Base-by-base conservation (phyloP, 2,797 vertebrate genomes). In the Microtus obscurus region DNA sequence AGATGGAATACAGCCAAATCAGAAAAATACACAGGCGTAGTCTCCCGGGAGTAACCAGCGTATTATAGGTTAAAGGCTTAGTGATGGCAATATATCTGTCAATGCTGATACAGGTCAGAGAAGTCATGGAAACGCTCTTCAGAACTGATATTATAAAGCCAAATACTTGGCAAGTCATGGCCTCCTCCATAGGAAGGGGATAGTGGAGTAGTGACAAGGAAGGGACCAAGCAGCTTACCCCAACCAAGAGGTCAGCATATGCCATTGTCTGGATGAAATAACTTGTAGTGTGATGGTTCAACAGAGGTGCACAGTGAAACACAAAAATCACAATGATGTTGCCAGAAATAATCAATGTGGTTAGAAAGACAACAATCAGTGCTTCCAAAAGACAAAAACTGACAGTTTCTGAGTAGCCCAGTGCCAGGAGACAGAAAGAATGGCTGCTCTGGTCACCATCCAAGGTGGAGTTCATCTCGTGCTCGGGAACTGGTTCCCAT, bases 241-340 rank as follows among this genome's bases (percentile, higher is more conserved):
- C 99, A 95, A 99, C 99, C 98, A 99, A 98, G 93, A 99, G 99
- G 98, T 99, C 99, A 34, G 99, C 99, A 40, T 99, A 99, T 0
- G 99, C 99, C 99, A 99, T 99, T 45, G 99, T 99, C 98, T 99
- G 99, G 97, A 99, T 99, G 98, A 99, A 99, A 98, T 99, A 99
- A 98, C 99, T 99, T 98, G 99, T 99, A 96, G 99, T 99, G 97
- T 99, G 99, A 97, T 99, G 99, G 98, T 99, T 99, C 40, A 99
- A 99, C 97, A 99, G 98, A 73, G 99, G 99, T n/a, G 99, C 99
- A 95, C 99, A 99, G 98, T 99, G 99, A 98, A 99, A 99, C 81
- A 99, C 99, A 96, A 99, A 99, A 96, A 99, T 99, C 93, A 99
- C 99, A 93, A 99, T 99, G 91, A 99, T 98, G 98, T 99, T 99